Percentiles rank a stretch among this genome's conserved stretches.
These are phyloP conservation scores for Hyla sarda DNA, from an alignment of 2,113 vertebrate genomes.

Conservation along the genomic window DNA sequence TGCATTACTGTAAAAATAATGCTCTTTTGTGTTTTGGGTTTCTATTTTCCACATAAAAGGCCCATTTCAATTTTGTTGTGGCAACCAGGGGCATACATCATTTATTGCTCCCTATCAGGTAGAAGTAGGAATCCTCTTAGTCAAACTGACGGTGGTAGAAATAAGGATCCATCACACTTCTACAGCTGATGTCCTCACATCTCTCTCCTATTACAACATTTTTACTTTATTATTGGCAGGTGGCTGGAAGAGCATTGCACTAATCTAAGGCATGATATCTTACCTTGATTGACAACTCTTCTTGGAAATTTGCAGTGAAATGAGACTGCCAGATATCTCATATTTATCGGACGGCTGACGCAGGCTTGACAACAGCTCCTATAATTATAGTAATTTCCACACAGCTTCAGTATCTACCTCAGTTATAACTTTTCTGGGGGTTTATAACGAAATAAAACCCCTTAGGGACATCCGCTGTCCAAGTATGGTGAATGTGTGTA, in stretches of 20 bases:
- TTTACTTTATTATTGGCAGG: constrained; percentile 9
- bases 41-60: not conserved
- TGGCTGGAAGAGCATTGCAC: not conserved
- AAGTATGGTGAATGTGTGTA: too few species aligned
- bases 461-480: too few species aligned
- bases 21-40: not conserved
- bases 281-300: constrained; percentile 25
- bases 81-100: not conserved
- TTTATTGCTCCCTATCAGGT: not conserved
- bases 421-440: not conserved
- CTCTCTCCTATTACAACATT: constrained; percentile 25
- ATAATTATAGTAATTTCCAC: not conserved
- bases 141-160: not conserved
- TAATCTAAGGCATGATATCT: constrained; percentile 12
- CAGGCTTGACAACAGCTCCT: not conserved
- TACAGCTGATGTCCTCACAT: not conserved
- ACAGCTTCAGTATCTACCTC: not conserved
- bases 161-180: not conserved
- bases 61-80: constrained; percentile 16
- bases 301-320: not conserved
- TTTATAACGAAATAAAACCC: not conserved
- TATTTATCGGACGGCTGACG: not conserved
- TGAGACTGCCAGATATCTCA: not conserved
- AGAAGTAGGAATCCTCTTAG: not conserved
- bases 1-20: not conserved